These are phyloP conservation scores for Scrobipalpa atriplicella DNA, from an alignment of 2,888 invertebrate genomes.

Conservation along the genomic window DNA sequence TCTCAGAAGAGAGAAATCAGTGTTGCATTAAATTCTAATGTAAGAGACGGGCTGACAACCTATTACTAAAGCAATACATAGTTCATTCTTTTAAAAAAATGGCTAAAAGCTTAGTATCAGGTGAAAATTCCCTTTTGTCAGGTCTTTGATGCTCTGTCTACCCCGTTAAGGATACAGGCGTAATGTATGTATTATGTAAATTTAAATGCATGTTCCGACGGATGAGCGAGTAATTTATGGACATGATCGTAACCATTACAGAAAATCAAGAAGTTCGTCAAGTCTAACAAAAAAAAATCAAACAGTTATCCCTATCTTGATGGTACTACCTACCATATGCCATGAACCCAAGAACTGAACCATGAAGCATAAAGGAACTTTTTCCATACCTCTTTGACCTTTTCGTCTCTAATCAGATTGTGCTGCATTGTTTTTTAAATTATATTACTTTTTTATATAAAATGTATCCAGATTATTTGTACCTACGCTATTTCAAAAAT, in stretches of 20 bases:
- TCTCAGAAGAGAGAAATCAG: too few species aligned
- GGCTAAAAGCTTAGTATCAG: too few species aligned
- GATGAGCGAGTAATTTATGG: not conserved
- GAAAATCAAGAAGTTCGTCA: not conserved
- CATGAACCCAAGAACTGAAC: not conserved
- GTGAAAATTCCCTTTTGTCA: too few species aligned
- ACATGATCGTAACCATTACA: not conserved
- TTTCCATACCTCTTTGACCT: not conserved
- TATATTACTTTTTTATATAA: too few species aligned
- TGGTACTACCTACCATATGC: constrained; percentile 3
- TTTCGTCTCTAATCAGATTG: constrained; percentile 7
- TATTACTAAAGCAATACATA: too few species aligned
- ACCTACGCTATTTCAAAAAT: too few species aligned
- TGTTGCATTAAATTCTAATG: too few species aligned
- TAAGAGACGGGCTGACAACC: too few species aligned
- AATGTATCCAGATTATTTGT: too few species aligned
- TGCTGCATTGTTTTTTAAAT: not conserved
- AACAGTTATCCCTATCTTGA: not conserved
- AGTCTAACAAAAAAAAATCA: not conserved
- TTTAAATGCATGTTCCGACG: not conserved
- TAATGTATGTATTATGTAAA: not conserved
- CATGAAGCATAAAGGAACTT: not conserved
- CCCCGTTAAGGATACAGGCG: not conserved
- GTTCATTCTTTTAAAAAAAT: too few species aligned
- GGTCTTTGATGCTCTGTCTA: too few species aligned